These are phyloP conservation scores for Campylomormyrus tamandua DNA, from an alignment of 2,113 vertebrate species.

Conservation along the genomic window DNA sequence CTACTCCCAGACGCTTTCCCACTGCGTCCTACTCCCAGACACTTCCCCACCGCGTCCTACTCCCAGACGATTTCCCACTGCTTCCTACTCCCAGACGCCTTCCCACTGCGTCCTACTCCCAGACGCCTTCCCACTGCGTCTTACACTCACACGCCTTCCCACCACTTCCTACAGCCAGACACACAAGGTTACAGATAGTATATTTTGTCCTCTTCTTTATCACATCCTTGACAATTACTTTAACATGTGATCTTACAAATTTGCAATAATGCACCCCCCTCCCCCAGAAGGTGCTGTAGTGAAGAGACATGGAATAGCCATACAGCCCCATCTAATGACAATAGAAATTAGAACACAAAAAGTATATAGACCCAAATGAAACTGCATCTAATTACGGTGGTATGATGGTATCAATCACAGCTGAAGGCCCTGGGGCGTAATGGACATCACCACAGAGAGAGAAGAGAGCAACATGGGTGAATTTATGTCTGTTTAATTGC, in stretches of 20 bases:
- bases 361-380: not conserved
- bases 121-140: not conserved
- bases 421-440: not conserved
- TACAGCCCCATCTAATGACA: not conserved
- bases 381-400: not conserved
- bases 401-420: not conserved
- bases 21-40: not conserved
- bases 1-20: not conserved
- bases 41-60: not conserved
- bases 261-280: not conserved
- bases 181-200: not conserved
- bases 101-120: not conserved
- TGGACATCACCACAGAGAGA: constrained; percentile 29
- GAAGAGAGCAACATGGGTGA: constrained; percentile 33
- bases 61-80: not conserved
- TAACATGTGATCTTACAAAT: not conserved
- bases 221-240: not conserved
- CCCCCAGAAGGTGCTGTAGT: not conserved
- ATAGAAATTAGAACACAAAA: constrained; percentile 12
- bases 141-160: not conserved
- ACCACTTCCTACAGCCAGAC: not conserved
- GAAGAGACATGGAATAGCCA: not conserved
- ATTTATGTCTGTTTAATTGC: constrained; percentile 42
- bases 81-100: not conserved
- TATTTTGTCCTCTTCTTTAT: constrained; percentile 9